A percentile compares a stretch with the other conserved stretches of the same genome.
Evolutionary conservation across 2,113 vertebrate genomes (phyloP).

Genomic region (Suncus etruscus): DNA sequence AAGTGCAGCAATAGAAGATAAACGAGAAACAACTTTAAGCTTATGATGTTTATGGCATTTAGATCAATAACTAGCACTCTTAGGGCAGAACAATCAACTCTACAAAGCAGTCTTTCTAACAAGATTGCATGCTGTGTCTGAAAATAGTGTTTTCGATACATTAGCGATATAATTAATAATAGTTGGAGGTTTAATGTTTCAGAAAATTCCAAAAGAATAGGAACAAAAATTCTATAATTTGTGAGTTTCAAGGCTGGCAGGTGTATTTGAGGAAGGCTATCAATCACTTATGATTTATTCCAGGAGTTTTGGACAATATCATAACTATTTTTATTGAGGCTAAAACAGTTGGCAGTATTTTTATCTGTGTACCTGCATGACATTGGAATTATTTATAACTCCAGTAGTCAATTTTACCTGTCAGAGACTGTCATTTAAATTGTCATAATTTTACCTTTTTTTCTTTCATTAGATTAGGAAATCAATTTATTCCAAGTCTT

Average conservation of each 20-base stretch:
- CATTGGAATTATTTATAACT: not conserved
- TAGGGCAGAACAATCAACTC: slow-evolving; percentile 60
- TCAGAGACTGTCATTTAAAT: no score
- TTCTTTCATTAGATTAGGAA: not conserved
- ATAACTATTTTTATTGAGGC: not conserved
- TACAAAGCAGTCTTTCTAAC: slow-evolving; percentile 56
- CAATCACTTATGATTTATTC: not conserved
- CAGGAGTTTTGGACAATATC: not conserved
- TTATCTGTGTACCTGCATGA: not conserved
- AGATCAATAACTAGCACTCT: slow-evolving; percentile 53
- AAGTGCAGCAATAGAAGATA: slow-evolving; percentile 2
- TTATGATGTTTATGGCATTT: slow-evolving; percentile 30
- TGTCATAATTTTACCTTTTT: no score
- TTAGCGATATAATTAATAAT: slow-evolving; percentile 59
- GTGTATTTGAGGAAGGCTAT: slow-evolving; percentile 6
- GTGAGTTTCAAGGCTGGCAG: not conserved
- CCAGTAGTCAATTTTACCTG: not conserved
- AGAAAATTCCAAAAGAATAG: not conserved
- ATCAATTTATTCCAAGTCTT: not conserved
- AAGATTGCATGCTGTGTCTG: slow-evolving; percentile 11
- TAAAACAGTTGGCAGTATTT: not conserved
- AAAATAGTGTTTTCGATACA: slow-evolving; percentile 56
- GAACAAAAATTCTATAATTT: not conserved
- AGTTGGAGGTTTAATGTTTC: slow-evolving; percentile 20
- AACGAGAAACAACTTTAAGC: slow-evolving; percentile 44